Base-by-base conservation (phyloP, 2,797 vertebrate species). In the Sebastes wilsoni region DNA sequence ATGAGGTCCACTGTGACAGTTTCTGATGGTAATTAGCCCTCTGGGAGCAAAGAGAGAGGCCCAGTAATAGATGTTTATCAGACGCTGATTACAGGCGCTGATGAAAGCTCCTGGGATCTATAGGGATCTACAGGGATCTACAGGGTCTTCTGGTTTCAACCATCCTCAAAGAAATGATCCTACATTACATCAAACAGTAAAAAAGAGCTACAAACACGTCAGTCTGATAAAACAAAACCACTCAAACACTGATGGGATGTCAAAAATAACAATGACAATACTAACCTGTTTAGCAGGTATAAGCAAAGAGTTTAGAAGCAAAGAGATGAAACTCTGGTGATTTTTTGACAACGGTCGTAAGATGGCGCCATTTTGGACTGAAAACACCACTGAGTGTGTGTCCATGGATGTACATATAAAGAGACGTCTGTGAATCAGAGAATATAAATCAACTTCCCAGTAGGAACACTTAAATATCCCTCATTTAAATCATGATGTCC, bases 21-120 rank as follows among this genome's bases (percentile, higher is more conserved):
- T 49, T 73, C 72, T 85, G 66, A 80, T 85, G 85, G 73, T 94
- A 95, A 95, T 95, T 87, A 95, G 73, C 14, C 94, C 81, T 5
- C 6, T 12, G 85, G 42, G 42, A 46, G 16, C 42, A 46, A 46
- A 46, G 42, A 46, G 42, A 46, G 42, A 46, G 14, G 42, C 42
- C 42, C 42, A 46, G 42, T 46, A 46, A 8, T 46, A 46, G 14
- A 46, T 46, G 77, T 74, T 82, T 55, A 69, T 73, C 70, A 64
- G 38, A 36, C 36, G 16, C 46, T 62, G 67, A 49, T 66, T 22
- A 38, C 22, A 28, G 32, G 6, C 4, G 32, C 4, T 84, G 70
- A 80, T 66, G 28, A 66, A 71, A 64, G 23, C 74, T 68, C 56
- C 46, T 4, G 38, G 38, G 38, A 42, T 42, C 34, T 36, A 1